Evolutionary conservation across 1,140 invertebrate genomes (phyloP), one percentile per base, ranked within the genome.

Genomic region (Eupeodes corollae): DNA sequence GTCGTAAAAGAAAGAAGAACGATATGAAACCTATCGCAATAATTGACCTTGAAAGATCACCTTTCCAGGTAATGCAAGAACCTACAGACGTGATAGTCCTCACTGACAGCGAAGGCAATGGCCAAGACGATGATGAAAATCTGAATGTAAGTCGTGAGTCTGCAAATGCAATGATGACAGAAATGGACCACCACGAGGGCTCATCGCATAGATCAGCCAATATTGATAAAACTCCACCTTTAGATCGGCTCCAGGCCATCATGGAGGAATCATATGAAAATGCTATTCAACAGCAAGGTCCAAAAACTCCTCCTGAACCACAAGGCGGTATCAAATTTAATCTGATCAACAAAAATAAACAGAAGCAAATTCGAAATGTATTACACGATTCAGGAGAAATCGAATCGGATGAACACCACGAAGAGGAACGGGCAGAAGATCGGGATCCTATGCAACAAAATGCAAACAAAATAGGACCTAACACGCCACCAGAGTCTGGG

Each of bases 31-130:
- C 86, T 2, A 83, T 88, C 13, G 86, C 86, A 3, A 84, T 89
- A 32, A 89, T 89, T 45, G 87, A 91, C 70, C 69, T 91, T 42
- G 86, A 88, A 56, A 76, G 81, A 44, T 88, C 85, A n/a, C 86
- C 86, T 1, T 88, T 87, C 62, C 76, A 82, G 53, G 85, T 87
- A 57, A 74, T 86, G 46, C 83, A 84, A 1, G 85, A 85, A 14
- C 85, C 85, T 0, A 76, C 80, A 46, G 83, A 88, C 58, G 76
- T 89, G 1, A 89, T 89, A 57, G 78, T 89, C 19, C 70, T 89
- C 1, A 88, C 83, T 44, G 86, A 89, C 58, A 86, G 84, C 57
- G 86, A 87, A 37, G 80, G 83, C 15, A 33, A 37, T 42, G 42
- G 45, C 8, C 42, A 45, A 35, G 48, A 46, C 10, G 15, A 32